A percentile compares a stretch with the other conserved stretches of the same genome.
These are phyloP conservation scores for Vireo griseus DNA, from an alignment of 2,797 vertebrate species.

Conservation along the genomic window DNA sequence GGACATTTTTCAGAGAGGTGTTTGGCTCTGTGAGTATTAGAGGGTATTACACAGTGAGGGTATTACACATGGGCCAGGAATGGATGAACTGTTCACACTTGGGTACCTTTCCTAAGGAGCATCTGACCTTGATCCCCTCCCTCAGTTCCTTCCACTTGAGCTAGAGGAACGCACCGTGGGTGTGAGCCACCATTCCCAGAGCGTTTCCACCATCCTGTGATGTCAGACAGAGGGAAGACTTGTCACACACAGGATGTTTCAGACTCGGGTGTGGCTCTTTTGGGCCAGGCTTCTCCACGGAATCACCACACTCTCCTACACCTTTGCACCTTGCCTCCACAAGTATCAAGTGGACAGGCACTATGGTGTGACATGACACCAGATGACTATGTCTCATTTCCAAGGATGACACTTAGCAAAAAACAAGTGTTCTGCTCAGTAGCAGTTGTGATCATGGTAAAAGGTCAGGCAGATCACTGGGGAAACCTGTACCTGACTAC, in stretches of 20 bases:
- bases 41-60: not conserved
- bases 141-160: not conserved
- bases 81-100: not conserved
- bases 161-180: not conserved
- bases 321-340: not conserved
- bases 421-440: not conserved
- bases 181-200: not conserved
- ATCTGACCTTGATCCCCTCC: not conserved
- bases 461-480: not conserved
- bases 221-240: not conserved
- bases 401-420: not conserved
- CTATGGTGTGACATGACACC: not conserved
- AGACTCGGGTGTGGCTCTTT: not conserved
- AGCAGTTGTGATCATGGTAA: not conserved
- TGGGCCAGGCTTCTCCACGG: not conserved
- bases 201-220: not conserved
- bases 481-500: not conserved
- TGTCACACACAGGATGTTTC: not conserved
- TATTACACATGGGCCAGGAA: not conserved
- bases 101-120: not conserved
- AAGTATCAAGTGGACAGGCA: not conserved
- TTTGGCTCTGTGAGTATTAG: not conserved
- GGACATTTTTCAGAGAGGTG: not conserved
- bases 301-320: not conserved
- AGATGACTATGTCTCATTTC: not conserved